These are phyloP conservation scores for Zapus hudsonius DNA, from an alignment of 2,113 vertebrate species.

Conservation along the genomic window DNA sequence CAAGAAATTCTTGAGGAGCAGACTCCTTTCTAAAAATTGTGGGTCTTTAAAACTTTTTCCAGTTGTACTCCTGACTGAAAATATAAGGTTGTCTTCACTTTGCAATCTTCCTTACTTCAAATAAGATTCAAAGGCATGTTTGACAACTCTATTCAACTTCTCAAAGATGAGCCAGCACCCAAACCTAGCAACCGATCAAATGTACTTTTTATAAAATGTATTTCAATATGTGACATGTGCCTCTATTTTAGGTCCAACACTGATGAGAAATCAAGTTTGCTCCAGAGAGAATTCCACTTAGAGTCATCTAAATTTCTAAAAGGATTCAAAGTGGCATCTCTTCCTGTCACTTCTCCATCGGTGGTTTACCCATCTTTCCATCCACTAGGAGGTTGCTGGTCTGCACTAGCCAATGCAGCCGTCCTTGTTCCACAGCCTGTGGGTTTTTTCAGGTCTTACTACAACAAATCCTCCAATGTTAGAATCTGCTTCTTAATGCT, in stretches of 20 bases:
- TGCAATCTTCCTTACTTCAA: background rate
- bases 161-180: background rate
- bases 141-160: background rate
- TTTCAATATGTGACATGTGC: background rate
- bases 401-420: no score
- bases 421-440: background rate
- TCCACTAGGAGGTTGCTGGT: background rate
- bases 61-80: background rate
- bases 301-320: background rate
- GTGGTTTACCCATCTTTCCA: background rate
- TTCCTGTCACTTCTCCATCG: background rate
- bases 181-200: background rate
- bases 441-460: background rate
- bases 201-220: background rate
- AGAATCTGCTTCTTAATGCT: background rate
- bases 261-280: background rate
- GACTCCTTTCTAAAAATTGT: background rate
- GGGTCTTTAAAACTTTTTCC: background rate
- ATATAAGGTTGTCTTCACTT: background rate
- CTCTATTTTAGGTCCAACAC: background rate
- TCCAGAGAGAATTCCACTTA: background rate
- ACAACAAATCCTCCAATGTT: background rate
- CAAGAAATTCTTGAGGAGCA: constrained; percentile 29
- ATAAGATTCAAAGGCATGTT: background rate
- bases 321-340: background rate